These are phyloP conservation scores for Odontamblyopus rebecca DNA, from an alignment of 2,797 vertebrate species.

Conservation along the genomic window DNA sequence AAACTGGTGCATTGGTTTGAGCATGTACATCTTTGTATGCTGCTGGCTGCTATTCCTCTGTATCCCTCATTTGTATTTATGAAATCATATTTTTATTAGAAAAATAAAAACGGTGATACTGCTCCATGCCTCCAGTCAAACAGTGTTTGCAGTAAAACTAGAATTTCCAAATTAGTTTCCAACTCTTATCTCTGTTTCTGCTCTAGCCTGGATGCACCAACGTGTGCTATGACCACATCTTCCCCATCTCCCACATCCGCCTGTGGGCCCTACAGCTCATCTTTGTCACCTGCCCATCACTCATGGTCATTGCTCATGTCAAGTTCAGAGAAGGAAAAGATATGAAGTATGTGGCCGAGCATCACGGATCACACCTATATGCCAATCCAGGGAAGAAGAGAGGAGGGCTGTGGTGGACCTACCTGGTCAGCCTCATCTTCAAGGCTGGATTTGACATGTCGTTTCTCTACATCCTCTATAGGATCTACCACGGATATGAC, in stretches of 20 bases:
- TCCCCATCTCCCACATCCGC: constrained; percentile 93
- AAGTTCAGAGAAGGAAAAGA: constrained; percentile 85
- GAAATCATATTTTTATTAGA: too few species aligned
- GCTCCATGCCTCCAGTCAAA: neutral
- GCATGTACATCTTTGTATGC: too few species aligned
- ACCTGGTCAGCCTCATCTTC: constrained; percentile 86
- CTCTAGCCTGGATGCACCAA: constrained; percentile 86
- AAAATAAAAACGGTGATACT: neutral
- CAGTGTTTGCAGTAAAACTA: neutral
- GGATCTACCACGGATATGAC: constrained; percentile 83
- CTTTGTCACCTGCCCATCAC: constrained; percentile 91
- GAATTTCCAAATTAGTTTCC: neutral
- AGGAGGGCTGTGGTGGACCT: constrained; percentile 93
- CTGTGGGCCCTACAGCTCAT: constrained; percentile 98
- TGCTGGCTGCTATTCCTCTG: too few species aligned
- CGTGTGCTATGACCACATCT: constrained; percentile 88
- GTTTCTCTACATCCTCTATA: constrained; percentile 87
- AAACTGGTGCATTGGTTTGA: too few species aligned
- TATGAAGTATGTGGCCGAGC: constrained; percentile 55
- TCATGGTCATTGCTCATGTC: constrained; percentile 92
- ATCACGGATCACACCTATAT: constrained; percentile 73
- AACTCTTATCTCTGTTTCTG: neutral
- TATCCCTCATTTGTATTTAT: too few species aligned
- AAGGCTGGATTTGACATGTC: constrained; percentile 81
- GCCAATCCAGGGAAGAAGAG: constrained; percentile 85